These are phyloP conservation scores for Pterois miles DNA, from an alignment of 2,797 vertebrate species.

Conservation along the genomic window DNA sequence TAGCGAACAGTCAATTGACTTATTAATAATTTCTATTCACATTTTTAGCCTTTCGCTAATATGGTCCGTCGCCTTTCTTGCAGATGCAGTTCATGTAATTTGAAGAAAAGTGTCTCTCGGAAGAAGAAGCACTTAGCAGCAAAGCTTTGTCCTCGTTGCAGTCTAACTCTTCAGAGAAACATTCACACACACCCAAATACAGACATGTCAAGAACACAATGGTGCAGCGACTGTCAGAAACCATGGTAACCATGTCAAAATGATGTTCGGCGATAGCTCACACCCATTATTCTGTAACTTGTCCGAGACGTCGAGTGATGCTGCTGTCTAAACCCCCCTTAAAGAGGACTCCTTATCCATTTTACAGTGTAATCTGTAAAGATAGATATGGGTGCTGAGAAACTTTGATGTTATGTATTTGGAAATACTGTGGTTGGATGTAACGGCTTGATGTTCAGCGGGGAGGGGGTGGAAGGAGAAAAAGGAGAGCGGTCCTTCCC, in stretches of 20 bases:
- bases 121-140: constrained; percentile 88
- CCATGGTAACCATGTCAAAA: constrained; percentile 75
- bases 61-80: constrained; percentile 39
- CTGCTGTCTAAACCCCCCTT: constrained; percentile 81
- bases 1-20: neutral
- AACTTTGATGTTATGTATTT: constrained; percentile 80
- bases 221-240: constrained; percentile 74
- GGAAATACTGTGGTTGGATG: constrained; percentile 75
- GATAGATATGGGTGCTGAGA: constrained; percentile 77
- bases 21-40: neutral
- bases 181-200: constrained; percentile 68
- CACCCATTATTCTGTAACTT: constrained; percentile 83
- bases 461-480: constrained; percentile 36
- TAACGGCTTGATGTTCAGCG: constrained; percentile 75
- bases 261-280: constrained; percentile 76
- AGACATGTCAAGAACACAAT: constrained; percentile 81
- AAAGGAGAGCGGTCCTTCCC: constrained; percentile 66
- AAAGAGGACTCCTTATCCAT: constrained; percentile 79
- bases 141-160: constrained; percentile 88
- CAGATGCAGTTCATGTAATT: constrained; percentile 99
- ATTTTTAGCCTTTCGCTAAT: constrained; percentile 1
- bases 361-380: constrained; percentile 80
- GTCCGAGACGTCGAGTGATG: constrained; percentile 85
- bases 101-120: constrained; percentile 85
- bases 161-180: constrained; percentile 89